Base-by-base conservation (phyloP, 2,797 vertebrate genomes). In the Eutrigla gurnardus region DNA sequence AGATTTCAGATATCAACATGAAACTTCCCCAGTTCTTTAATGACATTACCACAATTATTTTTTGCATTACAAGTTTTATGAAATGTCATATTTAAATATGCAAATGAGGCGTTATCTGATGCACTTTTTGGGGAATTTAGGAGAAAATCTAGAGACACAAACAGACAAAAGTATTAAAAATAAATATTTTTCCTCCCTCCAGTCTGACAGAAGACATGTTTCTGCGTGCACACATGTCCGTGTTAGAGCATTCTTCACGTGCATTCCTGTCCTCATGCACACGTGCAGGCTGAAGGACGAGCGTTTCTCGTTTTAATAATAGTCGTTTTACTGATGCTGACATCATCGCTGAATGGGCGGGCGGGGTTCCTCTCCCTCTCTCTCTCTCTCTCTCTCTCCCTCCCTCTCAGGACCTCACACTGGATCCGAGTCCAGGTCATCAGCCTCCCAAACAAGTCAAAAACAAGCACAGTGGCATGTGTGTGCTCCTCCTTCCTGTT, bases 341-440 rank as follows among this genome's bases (percentile, higher is more conserved):
- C 89, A 78, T 91, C 84, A 84, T 77, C 68, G 45, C 64, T 81
- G 81, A 83, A 66, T 43, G 39, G 53, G 18, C 52, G 65, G 86
- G 85, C 2, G 78, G 72, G 88, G 86, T 76, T 85, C 80, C 75
- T 80, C 65, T 69, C 25, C 25, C 25, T 25, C 25, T 25, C 25
- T 25, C 25, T 25, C 25, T 25, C 25, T 25, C 25, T 25, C 25
- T 25, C 25, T 25, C 25, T 25, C 25, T 25, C 25, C 2, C 25
- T 25, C 25, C 25, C 84, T 81, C 82, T 14, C 42, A 65, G 81
- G 84, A 83, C 85, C 60, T 89, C 69, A 78, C 73, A 73, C 60
- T 83, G 83, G 71, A 73, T 78, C 70, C 5, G 40, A 42, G 79
- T 68, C 73, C 75, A 69, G 32, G 43, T 77, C 71, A 71, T 73